Evolutionary conservation across 2,113 vertebrate species (phyloP).

Genomic region (Cochlearius cochlearius): DNA sequence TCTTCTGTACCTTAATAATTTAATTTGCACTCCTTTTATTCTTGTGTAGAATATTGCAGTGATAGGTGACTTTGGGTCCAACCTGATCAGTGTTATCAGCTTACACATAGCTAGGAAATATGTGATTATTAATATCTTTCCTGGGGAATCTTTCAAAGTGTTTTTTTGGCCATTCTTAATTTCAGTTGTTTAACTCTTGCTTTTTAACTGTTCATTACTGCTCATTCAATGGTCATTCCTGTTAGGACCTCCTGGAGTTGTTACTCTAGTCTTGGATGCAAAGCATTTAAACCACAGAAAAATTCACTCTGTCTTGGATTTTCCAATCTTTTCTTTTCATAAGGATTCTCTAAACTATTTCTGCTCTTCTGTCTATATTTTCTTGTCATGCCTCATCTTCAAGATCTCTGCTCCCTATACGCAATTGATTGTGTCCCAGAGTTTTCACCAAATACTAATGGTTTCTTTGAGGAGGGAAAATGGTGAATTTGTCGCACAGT

Average conservation of each 20-base stretch:
- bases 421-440: neutral
- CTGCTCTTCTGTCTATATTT: neutral
- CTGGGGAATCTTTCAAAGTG: neutral
- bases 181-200: neutral
- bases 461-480: neutral
- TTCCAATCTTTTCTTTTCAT: neutral
- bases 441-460: neutral
- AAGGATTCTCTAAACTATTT: neutral
- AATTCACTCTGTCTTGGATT: neutral
- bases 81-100: neutral
- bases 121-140: neutral
- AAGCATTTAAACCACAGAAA: neutral
- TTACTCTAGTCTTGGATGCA: neutral
- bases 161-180: neutral
- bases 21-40: neutral
- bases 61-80: neutral
- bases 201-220: neutral
- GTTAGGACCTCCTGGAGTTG: neutral
- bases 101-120: neutral
- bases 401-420: neutral
- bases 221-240: neutral
- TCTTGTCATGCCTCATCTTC: neutral
- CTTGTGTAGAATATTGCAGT: neutral
- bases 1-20: neutral
- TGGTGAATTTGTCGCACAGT: rapidly evolving